Evolutionary conservation across 2,113 vertebrate genomes (phyloP).

Genomic region (Tichodroma muraria): DNA sequence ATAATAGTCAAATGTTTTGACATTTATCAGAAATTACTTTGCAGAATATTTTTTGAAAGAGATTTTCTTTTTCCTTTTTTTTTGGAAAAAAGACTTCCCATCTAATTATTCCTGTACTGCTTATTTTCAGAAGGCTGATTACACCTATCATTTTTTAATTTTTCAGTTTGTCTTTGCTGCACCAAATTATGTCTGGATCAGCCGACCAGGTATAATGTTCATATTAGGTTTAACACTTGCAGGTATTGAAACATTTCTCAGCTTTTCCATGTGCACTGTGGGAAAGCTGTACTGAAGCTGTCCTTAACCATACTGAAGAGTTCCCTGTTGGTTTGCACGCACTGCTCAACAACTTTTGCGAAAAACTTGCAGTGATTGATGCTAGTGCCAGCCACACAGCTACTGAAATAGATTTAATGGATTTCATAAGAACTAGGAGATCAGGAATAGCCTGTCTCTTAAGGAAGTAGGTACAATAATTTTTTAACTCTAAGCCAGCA

Average conservation of each 20-base stretch:
- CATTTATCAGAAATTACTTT: neutral
- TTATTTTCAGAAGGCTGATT: neutral
- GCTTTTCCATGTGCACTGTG: neutral
- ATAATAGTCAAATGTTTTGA: neutral
- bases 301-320: neutral
- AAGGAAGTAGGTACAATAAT: neutral
- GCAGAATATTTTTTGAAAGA: neutral
- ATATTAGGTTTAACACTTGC: neutral
- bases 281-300: neutral
- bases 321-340: neutral
- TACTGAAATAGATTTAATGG: neutral
- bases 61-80: neutral
- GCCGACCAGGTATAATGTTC: neutral
- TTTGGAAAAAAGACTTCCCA: neutral
- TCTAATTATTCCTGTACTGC: neutral
- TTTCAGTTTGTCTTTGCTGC: neutral
- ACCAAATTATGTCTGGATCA: neutral
- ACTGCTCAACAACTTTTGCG: neutral
- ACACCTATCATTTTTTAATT: neutral
- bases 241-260: neutral
- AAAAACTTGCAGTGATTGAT: neutral
- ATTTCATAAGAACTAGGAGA: neutral
- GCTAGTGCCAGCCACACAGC: neutral
- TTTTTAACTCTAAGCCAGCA: neutral
- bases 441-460: neutral